A percentile compares a stretch with the other conserved stretches of the same genome.
Conservation (phyloP, 2,797 vertebrate species). For the Sebastes taczanowskii region DNA sequence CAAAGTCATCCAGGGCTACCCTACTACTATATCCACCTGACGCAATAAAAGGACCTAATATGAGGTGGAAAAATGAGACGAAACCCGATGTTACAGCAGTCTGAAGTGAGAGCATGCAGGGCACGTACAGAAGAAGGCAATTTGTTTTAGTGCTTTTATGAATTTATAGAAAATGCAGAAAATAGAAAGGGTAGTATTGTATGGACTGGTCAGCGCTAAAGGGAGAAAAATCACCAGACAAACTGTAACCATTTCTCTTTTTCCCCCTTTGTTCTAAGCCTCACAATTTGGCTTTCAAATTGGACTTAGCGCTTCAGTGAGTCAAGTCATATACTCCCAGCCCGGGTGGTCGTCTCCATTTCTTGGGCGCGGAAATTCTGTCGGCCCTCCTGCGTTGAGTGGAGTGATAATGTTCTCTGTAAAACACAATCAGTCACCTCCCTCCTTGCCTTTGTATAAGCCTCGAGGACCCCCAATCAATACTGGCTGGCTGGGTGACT, state of each 20-base stretch:
- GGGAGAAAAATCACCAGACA: slow-evolving; percentile 73
- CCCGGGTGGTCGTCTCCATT: slow-evolving; percentile 77
- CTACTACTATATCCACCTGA: slow-evolving; percentile 21
- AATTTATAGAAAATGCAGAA: slow-evolving; percentile 64
- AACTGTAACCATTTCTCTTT: slow-evolving; percentile 70
- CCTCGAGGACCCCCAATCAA: slow-evolving; percentile 83
- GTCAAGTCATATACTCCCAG: slow-evolving; percentile 79
- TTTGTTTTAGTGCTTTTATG: slow-evolving; percentile 62
- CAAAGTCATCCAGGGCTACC: slow-evolving; percentile 53
- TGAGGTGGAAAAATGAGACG: neutral
- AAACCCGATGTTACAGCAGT: neutral
- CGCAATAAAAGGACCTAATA: slow-evolving; percentile 28
- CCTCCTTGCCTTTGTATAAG: slow-evolving; percentile 81
- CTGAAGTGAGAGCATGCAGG: slow-evolving; percentile 32
- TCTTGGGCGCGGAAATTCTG: slow-evolving; percentile 75
- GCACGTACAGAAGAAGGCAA: slow-evolving; percentile 45
- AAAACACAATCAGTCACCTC: slow-evolving; percentile 87
- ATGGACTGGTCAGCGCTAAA: slow-evolving; percentile 69
- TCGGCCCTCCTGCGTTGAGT: slow-evolving; percentile 70
- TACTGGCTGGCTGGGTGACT: slow-evolving; percentile 82
- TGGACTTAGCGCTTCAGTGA: slow-evolving; percentile 79
- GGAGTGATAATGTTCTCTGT: slow-evolving; percentile 87
- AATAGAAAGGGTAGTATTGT: slow-evolving; percentile 59
- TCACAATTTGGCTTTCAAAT: slow-evolving; percentile 83
- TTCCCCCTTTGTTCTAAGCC: slow-evolving; percentile 71